Percentiles rank a stretch among this genome's conserved stretches.
Conservation (phyloP, 2,113 vertebrate genomes). For the Leptosomus discolor region DNA sequence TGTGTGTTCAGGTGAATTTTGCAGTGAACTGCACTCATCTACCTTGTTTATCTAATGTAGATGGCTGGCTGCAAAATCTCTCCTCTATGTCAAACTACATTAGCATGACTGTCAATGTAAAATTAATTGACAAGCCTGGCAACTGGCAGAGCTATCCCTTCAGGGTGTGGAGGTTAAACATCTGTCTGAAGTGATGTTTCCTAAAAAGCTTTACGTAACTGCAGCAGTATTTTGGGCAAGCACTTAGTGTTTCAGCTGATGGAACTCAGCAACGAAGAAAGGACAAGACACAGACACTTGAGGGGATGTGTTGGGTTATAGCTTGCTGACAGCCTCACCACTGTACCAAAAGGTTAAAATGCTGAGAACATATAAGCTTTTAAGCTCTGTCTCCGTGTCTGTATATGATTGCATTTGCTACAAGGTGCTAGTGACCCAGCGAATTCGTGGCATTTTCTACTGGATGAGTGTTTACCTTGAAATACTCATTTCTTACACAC, state of each 20-base stretch:
- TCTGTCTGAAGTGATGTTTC: constrained; percentile 64
- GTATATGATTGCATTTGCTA: not conserved
- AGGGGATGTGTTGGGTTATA: not conserved
- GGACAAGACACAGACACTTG: not conserved
- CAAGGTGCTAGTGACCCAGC: not conserved
- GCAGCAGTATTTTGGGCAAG: not conserved
- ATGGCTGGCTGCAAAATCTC: constrained; percentile 6
- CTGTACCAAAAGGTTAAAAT: not conserved
- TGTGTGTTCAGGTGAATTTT: not conserved
- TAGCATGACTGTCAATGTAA: constrained; percentile 53
- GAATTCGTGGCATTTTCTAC: not conserved
- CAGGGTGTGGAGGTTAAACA: constrained; percentile 64
- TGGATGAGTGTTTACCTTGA: not conserved
- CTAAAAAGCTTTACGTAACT: constrained; percentile 68
- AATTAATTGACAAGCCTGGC: constrained; percentile 69
- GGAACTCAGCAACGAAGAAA: not conserved
- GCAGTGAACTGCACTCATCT: not conserved
- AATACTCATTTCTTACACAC: not conserved
- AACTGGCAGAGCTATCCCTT: constrained; percentile 30
- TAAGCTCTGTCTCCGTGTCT: not conserved
- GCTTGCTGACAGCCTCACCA: not conserved
- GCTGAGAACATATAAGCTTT: constrained; percentile 8
- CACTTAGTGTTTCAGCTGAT: constrained; percentile 30
- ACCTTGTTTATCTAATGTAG: constrained; percentile 49
- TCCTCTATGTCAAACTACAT: constrained; percentile 53